A percentile compares a stretch with the other conserved stretches of the same genome.
Conservation (phyloP, 2,888 invertebrate genomes). For the Chromoteleia sp. region DNA sequence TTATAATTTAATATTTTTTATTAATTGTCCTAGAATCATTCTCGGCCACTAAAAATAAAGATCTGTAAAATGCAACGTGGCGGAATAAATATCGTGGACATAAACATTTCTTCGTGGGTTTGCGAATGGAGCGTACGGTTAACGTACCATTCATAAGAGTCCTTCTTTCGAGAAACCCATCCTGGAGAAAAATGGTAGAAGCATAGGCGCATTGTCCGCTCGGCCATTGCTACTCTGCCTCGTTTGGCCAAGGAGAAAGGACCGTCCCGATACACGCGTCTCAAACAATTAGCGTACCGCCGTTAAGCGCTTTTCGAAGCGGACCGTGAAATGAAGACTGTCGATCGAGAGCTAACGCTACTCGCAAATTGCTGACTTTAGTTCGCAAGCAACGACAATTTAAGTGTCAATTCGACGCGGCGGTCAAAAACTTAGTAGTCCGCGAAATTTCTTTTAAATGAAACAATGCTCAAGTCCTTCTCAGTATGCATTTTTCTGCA, state of each 20-base stretch:
- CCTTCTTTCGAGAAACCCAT: constrained; percentile 39
- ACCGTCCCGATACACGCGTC: constrained; percentile 46
- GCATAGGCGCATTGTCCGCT: constrained; percentile 33
- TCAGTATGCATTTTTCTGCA: no score
- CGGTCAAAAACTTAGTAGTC: not conserved
- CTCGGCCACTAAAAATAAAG: no score
- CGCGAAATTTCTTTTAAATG: not conserved
- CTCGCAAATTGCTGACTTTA: constrained; percentile 26
- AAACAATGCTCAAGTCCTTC: no score
- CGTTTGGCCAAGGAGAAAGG: constrained; percentile 64
- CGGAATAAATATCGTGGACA: not conserved
- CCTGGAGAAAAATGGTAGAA: constrained; percentile 38
- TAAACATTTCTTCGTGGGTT: not conserved
- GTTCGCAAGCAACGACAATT: constrained; percentile 1
- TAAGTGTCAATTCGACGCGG: constrained; percentile 9
- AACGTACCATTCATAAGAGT: constrained; percentile 78
- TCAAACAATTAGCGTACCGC: constrained; percentile 70
- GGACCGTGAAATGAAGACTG: constrained; percentile 58
- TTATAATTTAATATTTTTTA: no score
- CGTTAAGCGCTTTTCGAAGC: constrained; percentile 63
- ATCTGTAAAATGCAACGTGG: no score
- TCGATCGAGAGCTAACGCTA: constrained; percentile 42
- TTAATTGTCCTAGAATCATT: no score
- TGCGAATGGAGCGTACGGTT: constrained; percentile 69
- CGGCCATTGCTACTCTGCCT: constrained; percentile 46